phyloP scores from a whole-genome alignment of 2,888 invertebrate genomes.

The Acleris sparsana region DNA sequence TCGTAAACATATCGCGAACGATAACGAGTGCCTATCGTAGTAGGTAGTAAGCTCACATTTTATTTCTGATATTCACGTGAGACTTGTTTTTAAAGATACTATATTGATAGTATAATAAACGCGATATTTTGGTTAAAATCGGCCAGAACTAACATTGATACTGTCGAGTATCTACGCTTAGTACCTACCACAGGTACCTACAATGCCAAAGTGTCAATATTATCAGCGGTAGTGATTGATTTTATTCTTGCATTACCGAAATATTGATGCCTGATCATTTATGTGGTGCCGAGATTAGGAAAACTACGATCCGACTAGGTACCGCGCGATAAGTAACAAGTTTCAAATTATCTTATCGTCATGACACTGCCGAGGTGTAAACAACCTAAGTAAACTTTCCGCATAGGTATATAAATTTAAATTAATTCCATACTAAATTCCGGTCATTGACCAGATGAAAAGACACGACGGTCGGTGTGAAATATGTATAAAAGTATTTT shows the following conservation, averaged over 20 bases:
- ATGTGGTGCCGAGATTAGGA: slow-evolving; percentile 58
- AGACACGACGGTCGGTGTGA: slow-evolving; percentile 13
- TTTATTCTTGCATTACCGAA: slow-evolving; percentile 47
- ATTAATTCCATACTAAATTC: slow-evolving; percentile 12
- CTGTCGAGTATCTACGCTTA: slow-evolving; percentile 27
- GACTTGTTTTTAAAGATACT: background rate
- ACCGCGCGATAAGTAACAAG: slow-evolving; percentile 61
- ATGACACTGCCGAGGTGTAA: slow-evolving; percentile 61
- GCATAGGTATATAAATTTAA: slow-evolving; percentile 27
- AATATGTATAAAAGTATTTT: slow-evolving; percentile 5
- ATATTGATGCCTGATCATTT: slow-evolving; percentile 58
- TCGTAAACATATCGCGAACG: background rate
- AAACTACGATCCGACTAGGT: slow-evolving; percentile 52
- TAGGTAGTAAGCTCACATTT: background rate
- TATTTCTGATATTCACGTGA: background rate
- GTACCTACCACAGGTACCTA: no score
- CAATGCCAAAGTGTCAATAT: slow-evolving; percentile 48
- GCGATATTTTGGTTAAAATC: slow-evolving; percentile 6
- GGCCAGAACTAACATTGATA: slow-evolving; percentile 13
- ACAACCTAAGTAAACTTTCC: slow-evolving; percentile 62
- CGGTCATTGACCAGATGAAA: slow-evolving; percentile 47
- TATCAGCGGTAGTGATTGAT: slow-evolving; percentile 66
- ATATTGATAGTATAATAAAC: background rate
- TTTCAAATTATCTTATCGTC: slow-evolving; percentile 73
- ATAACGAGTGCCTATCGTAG: background rate